Conservation (phyloP, 2,113 vertebrate species). For the Oncorhynchus masou region DNA sequence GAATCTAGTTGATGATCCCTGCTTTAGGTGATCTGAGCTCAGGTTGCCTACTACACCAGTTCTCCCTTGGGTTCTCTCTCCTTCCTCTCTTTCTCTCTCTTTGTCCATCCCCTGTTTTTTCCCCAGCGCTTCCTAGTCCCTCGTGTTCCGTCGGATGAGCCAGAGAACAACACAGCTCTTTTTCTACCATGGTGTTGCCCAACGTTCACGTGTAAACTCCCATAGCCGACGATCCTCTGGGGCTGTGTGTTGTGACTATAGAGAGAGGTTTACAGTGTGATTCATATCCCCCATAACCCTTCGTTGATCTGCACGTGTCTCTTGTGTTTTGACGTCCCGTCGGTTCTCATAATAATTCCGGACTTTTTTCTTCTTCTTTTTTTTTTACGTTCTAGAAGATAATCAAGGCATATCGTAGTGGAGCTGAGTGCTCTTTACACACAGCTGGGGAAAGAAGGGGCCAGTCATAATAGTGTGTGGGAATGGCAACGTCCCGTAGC, state of each 20-base stretch:
- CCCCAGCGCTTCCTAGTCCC: constrained; percentile 3
- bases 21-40: constrained; percentile 44
- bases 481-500: neutral
- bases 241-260: neutral
- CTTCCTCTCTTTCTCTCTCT: too few species aligned
- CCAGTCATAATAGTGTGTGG: neutral
- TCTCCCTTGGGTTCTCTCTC: constrained; percentile 15
- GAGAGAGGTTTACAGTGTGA: neutral
- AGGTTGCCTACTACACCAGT: constrained; percentile 30
- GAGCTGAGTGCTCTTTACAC: neutral
- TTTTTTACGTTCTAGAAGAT: neutral
- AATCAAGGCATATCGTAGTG: neutral
- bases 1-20: too few species aligned
- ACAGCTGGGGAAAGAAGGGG: neutral
- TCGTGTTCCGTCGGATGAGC: constrained; percentile 14
- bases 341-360: neutral
- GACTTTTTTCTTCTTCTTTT: neutral
- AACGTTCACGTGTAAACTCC: neutral
- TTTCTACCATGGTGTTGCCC: neutral
- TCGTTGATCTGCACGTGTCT: neutral
- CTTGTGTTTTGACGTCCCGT: neutral
- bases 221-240: neutral
- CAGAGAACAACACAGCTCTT: constrained; percentile 21
- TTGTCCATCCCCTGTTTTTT: neutral
- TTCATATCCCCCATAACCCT: neutral